phyloP scores from a whole-genome alignment of 2,888 invertebrate genomes.

The Lucinisca nassula region DNA sequence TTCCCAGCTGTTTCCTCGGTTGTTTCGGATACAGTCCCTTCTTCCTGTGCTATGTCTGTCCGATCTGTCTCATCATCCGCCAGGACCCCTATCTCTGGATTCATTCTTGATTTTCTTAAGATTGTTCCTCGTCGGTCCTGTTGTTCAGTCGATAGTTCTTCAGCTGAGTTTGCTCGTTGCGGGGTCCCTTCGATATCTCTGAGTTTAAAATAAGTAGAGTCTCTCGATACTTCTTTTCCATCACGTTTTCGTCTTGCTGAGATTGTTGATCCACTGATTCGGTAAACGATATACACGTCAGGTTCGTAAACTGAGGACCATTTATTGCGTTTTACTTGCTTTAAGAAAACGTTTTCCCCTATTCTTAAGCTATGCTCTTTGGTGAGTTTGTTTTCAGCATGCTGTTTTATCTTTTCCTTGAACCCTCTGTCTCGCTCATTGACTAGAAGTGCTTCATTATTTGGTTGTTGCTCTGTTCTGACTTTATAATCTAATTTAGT shows the following conservation, averaged over 20 bases:
- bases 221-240: slow-evolving; percentile 10
- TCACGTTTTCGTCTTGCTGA: slow-evolving; percentile 32
- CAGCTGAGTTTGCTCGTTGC: not conserved
- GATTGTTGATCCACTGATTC: slow-evolving; percentile 41
- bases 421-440: not conserved
- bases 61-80: no score
- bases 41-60: no score
- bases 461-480: not conserved
- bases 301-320: slow-evolving; percentile 50
- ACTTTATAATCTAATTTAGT: slow-evolving; percentile 35
- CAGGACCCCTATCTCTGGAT: no score
- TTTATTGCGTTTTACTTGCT: slow-evolving; percentile 34
- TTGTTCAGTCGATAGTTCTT: not conserved
- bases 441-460: not conserved
- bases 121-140: not conserved
- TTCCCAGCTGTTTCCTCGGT: no score
- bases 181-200: not conserved
- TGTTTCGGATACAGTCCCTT: no score
- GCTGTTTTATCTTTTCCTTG: not conserved
- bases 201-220: not conserved
- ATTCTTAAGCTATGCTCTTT: slow-evolving; percentile 23
- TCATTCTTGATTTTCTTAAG: no score
- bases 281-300: slow-evolving; percentile 25
- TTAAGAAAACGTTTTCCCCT: slow-evolving; percentile 41
- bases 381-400: not conserved